Evolutionary conservation across 30 jellyfish, hydroid and myxozoan species (phyloP), one percentile per base, ranked within the genome.

Genomic region (Aurelia sp.): DNA sequence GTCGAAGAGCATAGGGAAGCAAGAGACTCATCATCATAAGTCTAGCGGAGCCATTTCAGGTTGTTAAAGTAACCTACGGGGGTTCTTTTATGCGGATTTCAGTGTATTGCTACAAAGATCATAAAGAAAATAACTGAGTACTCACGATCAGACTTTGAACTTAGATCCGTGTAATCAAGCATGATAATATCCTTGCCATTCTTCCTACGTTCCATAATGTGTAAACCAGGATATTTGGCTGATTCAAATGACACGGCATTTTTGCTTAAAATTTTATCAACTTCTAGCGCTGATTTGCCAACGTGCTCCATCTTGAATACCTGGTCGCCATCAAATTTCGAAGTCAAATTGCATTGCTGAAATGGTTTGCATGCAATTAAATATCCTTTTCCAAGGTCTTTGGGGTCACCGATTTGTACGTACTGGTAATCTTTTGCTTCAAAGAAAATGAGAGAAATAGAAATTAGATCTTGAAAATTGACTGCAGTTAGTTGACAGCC

Each of bases 361-460:
- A 71, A 15, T 18, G 93, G 93, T 15, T 23, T 17, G 74, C 93
- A 70, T 6, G 66, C 89, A 6, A 83, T 48, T 60, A 53, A 18
- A n/a, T 67, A 52, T 16, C 88, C 88, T 13, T 37, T 72, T 5
- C 61, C 88, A 10, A 65, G 50, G 70, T 83, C 70, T 4, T 58
- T 63, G 0, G 88, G 93, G 71, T 83, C 93, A 16, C 93, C 93
- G 19, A 83, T 61, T 48, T 62, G 83, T 5, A 72, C 61, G 44
- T 23, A 50, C 71, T 21, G 51, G 37, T 4, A 65, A 18, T 72
- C 47, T 19, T 35, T 65, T 12, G 44, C 51, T n/a, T 40, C 71
- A 41, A 20, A 47, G 20, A 72, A 47, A 6, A 47, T 4, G 40
- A 64, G 4, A 41, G 20, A 17, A 18, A 10, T 2, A 0, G 3